Evolutionary conservation across 2,888 invertebrate species (phyloP).

Genomic region (Baccha elongata): DNA sequence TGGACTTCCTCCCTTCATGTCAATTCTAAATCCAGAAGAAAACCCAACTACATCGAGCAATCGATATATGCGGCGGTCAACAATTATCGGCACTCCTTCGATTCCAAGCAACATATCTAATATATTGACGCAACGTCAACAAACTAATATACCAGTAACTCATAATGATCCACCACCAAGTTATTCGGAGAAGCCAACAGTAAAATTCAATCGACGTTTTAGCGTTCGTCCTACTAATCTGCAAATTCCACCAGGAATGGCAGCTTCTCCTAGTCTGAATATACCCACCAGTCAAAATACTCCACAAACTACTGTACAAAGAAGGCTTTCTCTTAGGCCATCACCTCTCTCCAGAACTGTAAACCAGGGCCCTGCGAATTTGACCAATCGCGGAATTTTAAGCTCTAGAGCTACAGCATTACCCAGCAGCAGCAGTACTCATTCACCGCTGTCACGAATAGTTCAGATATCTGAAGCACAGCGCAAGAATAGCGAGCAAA

Average conservation of each 20-base stretch:
- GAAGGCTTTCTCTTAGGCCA: constrained; percentile 80
- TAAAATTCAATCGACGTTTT: constrained; percentile 81
- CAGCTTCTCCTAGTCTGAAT: constrained; percentile 76
- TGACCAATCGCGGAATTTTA: constrained; percentile 55
- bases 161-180: constrained; percentile 79
- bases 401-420: constrained; percentile 72
- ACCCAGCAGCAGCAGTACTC: constrained; percentile 79
- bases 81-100: constrained; percentile 77
- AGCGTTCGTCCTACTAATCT: constrained; percentile 81
- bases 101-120: constrained; percentile 54
- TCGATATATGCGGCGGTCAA: constrained; percentile 79
- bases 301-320: constrained; percentile 79
- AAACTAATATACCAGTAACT: constrained; percentile 76
- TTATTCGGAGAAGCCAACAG: constrained; percentile 77
- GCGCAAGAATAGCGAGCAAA: constrained; percentile 79
- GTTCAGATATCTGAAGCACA: constrained; percentile 82
- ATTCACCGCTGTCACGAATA: constrained; percentile 81
- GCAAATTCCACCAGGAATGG: constrained; percentile 81
- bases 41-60: constrained; percentile 77
- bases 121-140: constrained; percentile 75
- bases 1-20: constrained; percentile 82
- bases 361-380: constrained; percentile 60
- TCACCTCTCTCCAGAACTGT: constrained; percentile 80
- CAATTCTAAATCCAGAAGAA: constrained; percentile 82
- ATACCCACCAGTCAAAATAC: constrained; percentile 58